phyloP scores from a whole-genome alignment of 1,140 invertebrate species.

The Diploscapter pachys region DNA sequence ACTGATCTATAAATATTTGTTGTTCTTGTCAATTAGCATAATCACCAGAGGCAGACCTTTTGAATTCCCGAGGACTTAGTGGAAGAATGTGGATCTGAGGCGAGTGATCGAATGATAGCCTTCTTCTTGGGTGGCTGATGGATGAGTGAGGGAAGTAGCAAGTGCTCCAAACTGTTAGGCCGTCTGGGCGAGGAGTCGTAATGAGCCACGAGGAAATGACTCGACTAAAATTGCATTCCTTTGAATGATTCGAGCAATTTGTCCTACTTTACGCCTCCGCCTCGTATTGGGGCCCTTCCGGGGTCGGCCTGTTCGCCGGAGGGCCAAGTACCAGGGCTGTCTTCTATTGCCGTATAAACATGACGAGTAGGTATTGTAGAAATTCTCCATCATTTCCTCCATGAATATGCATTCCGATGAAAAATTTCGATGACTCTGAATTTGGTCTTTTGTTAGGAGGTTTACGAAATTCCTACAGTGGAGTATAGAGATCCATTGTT shows the following conservation, averaged over 20 bases:
- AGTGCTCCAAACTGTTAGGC: too few relatives aligned
- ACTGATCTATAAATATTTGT: too few relatives aligned
- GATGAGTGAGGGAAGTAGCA: too few relatives aligned
- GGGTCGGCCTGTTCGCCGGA: slow-evolving; percentile 71
- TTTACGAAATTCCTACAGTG: slow-evolving; percentile 17
- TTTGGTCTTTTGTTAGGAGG: too few relatives aligned
- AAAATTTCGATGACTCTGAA: slow-evolving; percentile 31
- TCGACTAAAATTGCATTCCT: slow-evolving; percentile 20
- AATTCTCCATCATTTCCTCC: slow-evolving; percentile 76
- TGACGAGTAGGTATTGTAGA: slow-evolving; percentile 80
- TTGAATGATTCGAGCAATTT: neutral
- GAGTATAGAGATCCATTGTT: slow-evolving; percentile 47
- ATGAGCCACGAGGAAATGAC: slow-evolving; percentile 35
- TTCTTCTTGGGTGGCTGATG: too few relatives aligned
- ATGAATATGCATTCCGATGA: slow-evolving; percentile 78
- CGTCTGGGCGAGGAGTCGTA: slow-evolving; percentile 9
- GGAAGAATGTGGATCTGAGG: too few relatives aligned
- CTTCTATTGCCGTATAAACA: slow-evolving; percentile 70
- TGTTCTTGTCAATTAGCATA: too few relatives aligned
- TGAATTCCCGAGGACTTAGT: too few relatives aligned
- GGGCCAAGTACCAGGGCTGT: slow-evolving; percentile 71
- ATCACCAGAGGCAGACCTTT: too few relatives aligned
- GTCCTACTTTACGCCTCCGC: slow-evolving; percentile 33
- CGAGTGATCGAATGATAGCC: too few relatives aligned
- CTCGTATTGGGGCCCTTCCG: slow-evolving; percentile 61